Percentiles rank a stretch among this genome's conserved stretches.
These are phyloP conservation scores for Phragmatobia fuliginosa DNA, from an alignment of 2,888 invertebrate genomes.

Conservation along the genomic window DNA sequence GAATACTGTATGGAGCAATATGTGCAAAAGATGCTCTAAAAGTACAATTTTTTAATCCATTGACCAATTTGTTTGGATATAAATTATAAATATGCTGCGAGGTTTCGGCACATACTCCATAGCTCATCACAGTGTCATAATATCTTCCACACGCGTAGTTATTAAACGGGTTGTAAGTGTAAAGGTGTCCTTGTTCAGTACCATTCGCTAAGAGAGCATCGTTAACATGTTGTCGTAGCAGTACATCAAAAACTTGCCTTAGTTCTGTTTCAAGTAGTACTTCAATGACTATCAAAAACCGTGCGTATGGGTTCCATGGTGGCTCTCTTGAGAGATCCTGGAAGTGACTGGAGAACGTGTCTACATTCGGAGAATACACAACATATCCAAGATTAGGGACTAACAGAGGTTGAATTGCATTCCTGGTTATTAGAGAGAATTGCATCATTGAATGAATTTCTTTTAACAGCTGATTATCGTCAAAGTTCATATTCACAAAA, in stretches of 20 bases:
- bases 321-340: conserved; percentile 43
- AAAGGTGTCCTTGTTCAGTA: conserved; percentile 54
- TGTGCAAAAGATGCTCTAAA: conserved; percentile 53
- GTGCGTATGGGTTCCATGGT: conserved; percentile 62
- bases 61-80: conserved; percentile 57
- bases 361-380: neutral
- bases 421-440: conserved; percentile 24
- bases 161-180: conserved; percentile 69
- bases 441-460: conserved; percentile 19
- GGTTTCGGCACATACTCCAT: conserved; percentile 59
- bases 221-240: conserved; percentile 54
- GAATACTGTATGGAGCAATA: conserved; percentile 61
- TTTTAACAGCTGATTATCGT: conserved; percentile 27
- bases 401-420: conserved; percentile 15
- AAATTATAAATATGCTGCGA: conserved; percentile 44
- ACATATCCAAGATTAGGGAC: conserved; percentile 41
- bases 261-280: conserved; percentile 41
- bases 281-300: conserved; percentile 58
- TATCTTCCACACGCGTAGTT: conserved; percentile 70
- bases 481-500: conserved; percentile 28
- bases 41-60: conserved; percentile 63
- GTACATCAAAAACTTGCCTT: conserved; percentile 55
- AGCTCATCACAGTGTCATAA: conserved; percentile 56
- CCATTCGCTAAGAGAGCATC: conserved; percentile 61
- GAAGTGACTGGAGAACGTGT: conserved; percentile 19